phyloP scores from a whole-genome alignment of 2,113 vertebrate genomes.

The Panthera tigris region DNA sequence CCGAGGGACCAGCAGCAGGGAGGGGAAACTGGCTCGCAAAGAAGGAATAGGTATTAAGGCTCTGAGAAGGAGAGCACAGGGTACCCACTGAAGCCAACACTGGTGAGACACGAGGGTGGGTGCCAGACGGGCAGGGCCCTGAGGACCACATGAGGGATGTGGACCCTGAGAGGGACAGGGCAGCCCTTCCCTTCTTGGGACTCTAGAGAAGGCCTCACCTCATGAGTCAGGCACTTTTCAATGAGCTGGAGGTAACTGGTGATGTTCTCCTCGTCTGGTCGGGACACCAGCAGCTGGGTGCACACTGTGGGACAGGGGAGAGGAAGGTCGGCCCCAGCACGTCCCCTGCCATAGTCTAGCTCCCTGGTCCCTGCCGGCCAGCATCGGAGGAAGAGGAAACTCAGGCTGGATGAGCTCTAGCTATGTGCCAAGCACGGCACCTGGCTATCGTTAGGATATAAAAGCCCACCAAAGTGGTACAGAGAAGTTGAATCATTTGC shows the following conservation, averaged over 20 bases:
- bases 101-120: not conserved
- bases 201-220: slow-evolving; percentile 83
- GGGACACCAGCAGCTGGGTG: slow-evolving; percentile 94
- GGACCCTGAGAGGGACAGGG: not conserved
- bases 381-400: not conserved
- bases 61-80: not conserved
- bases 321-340: not conserved
- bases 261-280: slow-evolving; percentile 97
- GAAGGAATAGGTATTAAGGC: not conserved
- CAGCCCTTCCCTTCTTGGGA: not conserved
- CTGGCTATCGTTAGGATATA: not conserved
- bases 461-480: not conserved
- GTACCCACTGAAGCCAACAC: not conserved
- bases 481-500: not conserved
- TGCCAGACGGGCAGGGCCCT: not conserved
- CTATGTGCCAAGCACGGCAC: not conserved
- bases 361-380: not conserved
- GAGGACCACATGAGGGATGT: not conserved
- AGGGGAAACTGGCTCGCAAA: not conserved
- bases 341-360: not conserved
- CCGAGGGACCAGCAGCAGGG: not conserved
- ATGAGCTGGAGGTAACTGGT: slow-evolving; percentile 96
- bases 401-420: not conserved
- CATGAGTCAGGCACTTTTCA: slow-evolving; percentile 95
- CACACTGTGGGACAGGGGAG: slow-evolving; percentile 86